Evolutionary conservation across 2,888 invertebrate species (phyloP).

Genomic region (Ormia ochracea): DNA sequence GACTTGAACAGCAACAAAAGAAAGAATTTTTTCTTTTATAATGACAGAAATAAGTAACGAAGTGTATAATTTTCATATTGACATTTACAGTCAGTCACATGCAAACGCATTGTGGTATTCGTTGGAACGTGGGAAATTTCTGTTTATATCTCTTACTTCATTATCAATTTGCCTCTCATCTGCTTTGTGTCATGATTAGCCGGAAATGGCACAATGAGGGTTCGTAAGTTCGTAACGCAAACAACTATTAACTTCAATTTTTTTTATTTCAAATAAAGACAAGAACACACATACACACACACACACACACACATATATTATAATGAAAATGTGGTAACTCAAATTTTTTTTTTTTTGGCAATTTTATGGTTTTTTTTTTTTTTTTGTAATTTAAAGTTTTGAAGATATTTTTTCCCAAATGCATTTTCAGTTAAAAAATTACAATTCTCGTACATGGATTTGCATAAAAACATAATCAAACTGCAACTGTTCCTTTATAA

Average conservation of each 20-base stretch:
- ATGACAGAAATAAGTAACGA: neutral
- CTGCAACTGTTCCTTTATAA: neutral
- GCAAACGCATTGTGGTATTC: constrained; percentile 20
- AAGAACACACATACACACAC: too few species aligned
- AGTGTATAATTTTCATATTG: constrained; percentile 20
- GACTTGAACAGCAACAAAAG: neutral
- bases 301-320: too few species aligned
- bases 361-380: too few species aligned
- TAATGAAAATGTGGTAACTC: too few species aligned
- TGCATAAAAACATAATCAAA: constrained; percentile 15
- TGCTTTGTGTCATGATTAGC: constrained; percentile 32
- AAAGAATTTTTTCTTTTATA: neutral
- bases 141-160: neutral
- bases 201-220: constrained; percentile 54
- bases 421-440: too few species aligned
- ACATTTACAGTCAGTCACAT: neutral
- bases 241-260: neutral
- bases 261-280: constrained; percentile 7
- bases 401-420: too few species aligned
- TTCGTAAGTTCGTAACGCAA: neutral
- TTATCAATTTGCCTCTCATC: constrained; percentile 23
- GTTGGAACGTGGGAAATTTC: constrained; percentile 60
- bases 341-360: too few species aligned
- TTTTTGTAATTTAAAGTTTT: too few species aligned
- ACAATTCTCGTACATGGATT: neutral